phyloP scores from a whole-genome alignment of 2,113 vertebrate species.

The Mesitornis unicolor region DNA sequence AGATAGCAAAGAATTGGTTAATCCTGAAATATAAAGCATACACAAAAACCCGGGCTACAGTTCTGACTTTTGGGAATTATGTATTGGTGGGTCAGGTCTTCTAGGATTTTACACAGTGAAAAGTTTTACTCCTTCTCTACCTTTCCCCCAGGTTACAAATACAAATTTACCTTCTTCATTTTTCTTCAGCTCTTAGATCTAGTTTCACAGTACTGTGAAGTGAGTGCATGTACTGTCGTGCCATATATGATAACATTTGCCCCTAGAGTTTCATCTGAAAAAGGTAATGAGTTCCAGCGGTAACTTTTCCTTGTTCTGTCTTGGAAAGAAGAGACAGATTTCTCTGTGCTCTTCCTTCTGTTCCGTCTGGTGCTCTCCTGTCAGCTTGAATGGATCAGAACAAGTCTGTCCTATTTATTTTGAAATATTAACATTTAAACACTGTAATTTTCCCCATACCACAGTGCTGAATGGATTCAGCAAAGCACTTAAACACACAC shows the following conservation, averaged over 20 bases:
- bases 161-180: neutral
- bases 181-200: neutral
- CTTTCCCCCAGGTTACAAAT: neutral
- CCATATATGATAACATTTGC: neutral
- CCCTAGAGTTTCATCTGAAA: neutral
- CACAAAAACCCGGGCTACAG: rapidly evolving
- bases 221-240: neutral
- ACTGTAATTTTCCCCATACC: neutral
- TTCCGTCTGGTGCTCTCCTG: neutral
- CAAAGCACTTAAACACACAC: neutral
- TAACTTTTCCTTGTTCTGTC: neutral
- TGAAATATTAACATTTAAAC: neutral
- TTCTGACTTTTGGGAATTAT: neutral
- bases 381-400: neutral
- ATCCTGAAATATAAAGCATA: neutral
- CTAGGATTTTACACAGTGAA: neutral
- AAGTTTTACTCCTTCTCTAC: neutral
- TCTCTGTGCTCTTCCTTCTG: neutral
- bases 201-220: neutral
- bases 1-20: neutral
- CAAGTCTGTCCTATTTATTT: neutral
- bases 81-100: neutral
- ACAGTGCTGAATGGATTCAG: neutral
- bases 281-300: neutral
- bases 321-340: neutral